phyloP scores from a whole-genome alignment of 2,797 vertebrate genomes.

The Fratercula arctica region DNA sequence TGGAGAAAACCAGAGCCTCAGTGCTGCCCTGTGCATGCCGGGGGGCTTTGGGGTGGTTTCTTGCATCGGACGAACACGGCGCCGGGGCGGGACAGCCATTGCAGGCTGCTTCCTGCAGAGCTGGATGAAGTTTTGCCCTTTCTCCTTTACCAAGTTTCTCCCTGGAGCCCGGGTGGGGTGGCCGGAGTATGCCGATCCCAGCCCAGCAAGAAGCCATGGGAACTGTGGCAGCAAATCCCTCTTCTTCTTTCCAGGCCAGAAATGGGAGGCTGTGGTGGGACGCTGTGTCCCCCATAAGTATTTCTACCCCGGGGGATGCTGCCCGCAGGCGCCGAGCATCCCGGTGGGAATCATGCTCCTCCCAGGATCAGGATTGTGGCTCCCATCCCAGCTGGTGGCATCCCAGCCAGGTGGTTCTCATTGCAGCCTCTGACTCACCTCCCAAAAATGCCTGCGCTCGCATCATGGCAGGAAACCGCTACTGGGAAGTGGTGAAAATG shows the following conservation, averaged over 20 bases:
- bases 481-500: slow-evolving; percentile 7
- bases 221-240: background rate
- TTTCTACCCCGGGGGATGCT: background rate
- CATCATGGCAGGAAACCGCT: slow-evolving; percentile 33
- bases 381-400: background rate
- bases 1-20: background rate
- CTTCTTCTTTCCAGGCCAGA: background rate
- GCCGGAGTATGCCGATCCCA: rapidly evolving
- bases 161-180: background rate
- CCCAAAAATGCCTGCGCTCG: background rate
- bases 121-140: background rate
- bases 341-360: background rate
- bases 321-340: background rate
- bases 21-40: rapidly evolving
- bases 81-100: background rate
- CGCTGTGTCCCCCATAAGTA: background rate
- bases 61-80: background rate
- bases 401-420: slow-evolving; percentile 11
- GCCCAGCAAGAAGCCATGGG: background rate
- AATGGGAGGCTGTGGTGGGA: background rate
- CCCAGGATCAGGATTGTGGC: background rate
- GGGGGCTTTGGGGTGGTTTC: background rate
- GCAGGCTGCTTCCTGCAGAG: background rate
- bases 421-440: slow-evolving; percentile 45
- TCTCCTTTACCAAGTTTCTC: background rate